Conservation (phyloP, 2,888 invertebrate genomes). For the Calephelis perditalis region DNA sequence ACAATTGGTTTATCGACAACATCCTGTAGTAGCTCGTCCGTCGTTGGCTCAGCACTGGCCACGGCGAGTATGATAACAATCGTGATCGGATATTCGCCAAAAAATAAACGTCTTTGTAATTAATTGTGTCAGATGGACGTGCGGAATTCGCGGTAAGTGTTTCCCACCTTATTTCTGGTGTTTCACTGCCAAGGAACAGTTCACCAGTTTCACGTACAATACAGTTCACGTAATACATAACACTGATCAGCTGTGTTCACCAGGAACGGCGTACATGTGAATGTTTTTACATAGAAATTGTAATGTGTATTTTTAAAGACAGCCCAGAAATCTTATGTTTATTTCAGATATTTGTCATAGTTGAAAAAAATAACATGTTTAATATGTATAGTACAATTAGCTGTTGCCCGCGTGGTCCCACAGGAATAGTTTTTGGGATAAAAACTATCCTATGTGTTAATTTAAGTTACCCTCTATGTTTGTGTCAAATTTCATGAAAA, state of each 20-base stretch:
- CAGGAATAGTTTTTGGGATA: too few species aligned
- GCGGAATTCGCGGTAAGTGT: conserved; percentile 45
- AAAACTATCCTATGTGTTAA: too few species aligned
- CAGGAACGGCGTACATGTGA: conserved; percentile 1
- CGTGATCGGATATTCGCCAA: conserved; percentile 55
- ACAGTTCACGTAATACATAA: background rate
- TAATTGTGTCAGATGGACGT: conserved; percentile 51
- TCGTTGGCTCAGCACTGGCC: conserved; percentile 64
- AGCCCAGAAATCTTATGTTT: too few species aligned
- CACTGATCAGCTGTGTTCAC: conserved; percentile 2
- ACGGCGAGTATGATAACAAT: conserved; percentile 64
- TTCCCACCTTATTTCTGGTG: conserved; percentile 46
- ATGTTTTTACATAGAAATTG: conserved; percentile 2
- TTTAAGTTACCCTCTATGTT: too few species aligned
- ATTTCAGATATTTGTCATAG: too few species aligned
- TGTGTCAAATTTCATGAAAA: too few species aligned
- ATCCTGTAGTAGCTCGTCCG: conserved; percentile 65
- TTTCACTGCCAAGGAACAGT: conserved; percentile 46
- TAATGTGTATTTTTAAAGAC: background rate
- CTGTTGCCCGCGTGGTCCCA: too few species aligned
- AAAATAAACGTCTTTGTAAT: conserved; percentile 57
- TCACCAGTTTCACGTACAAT: conserved; percentile 14
- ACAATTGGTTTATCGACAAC: conserved; percentile 73
- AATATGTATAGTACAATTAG: too few species aligned
- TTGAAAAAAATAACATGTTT: too few species aligned